Conservation (phyloP, 2,797 vertebrate genomes). For the Gymnodraco acuticeps region DNA sequence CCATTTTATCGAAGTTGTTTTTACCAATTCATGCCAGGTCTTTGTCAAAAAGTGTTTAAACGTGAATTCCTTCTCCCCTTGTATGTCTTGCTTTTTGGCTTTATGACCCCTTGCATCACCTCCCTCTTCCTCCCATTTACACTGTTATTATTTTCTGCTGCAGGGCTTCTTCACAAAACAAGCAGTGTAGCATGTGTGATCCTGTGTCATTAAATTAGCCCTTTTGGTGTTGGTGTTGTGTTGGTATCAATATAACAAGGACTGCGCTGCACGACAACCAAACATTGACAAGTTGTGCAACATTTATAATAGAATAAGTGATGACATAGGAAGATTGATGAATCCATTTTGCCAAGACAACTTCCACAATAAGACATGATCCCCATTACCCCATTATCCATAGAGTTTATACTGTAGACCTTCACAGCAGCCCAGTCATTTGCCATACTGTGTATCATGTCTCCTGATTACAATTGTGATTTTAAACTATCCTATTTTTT, state of each 20-base stretch:
- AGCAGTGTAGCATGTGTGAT: neutral
- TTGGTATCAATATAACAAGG: too few relatives aligned
- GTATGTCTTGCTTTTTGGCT: slow-evolving; percentile 1
- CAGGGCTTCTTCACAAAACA: slow-evolving; percentile 22
- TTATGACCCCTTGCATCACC: slow-evolving; percentile 33
- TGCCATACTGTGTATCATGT: too few relatives aligned
- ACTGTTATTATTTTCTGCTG: slow-evolving; percentile 7
- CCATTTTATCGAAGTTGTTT: slow-evolving; percentile 15
- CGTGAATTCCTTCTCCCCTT: slow-evolving; percentile 8
- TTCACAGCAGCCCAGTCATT: too few relatives aligned
- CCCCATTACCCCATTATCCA: too few relatives aligned
- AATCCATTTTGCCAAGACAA: slow-evolving; percentile 23
- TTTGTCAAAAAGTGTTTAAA: slow-evolving; percentile 36
- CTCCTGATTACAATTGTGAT: too few relatives aligned
- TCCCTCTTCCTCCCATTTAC: slow-evolving; percentile 23
- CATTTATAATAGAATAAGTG: too few relatives aligned
- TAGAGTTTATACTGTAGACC: too few relatives aligned
- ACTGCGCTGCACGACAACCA: too few relatives aligned
- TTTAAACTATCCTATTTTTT: too few relatives aligned
- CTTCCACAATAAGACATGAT: neutral
- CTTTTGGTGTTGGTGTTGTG: neutral
- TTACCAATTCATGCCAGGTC: slow-evolving; percentile 5
- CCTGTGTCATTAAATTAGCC: neutral
- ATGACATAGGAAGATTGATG: neutral
- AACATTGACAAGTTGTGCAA: too few relatives aligned